phyloP scores from a whole-genome alignment of 2,113 vertebrate genomes.

The Falcunculus frontatus region DNA sequence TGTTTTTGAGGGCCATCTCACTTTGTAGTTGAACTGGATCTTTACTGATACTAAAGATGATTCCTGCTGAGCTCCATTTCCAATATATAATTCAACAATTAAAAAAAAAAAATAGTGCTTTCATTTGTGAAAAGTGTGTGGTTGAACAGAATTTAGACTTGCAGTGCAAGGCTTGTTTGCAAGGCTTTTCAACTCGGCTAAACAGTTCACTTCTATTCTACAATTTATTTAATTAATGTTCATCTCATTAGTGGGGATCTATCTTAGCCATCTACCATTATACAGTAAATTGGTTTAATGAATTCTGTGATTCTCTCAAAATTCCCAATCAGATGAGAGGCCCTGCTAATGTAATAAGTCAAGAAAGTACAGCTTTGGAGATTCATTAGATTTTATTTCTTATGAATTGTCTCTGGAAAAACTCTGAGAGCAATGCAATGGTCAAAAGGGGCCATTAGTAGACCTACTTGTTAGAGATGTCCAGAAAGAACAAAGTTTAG shows the following conservation, averaged over 20 bases:
- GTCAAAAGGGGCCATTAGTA: not conserved
- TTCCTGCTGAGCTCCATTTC: not conserved
- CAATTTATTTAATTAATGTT: constrained; percentile 66
- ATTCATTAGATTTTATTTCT: constrained; percentile 50
- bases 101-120: not conserved
- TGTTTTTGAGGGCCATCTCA: not conserved
- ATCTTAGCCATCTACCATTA: constrained; percentile 61
- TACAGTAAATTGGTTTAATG: constrained; percentile 64
- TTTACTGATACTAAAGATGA: not conserved
- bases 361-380: constrained; percentile 48
- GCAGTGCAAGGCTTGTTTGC: constrained; percentile 8
- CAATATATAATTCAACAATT: not conserved
- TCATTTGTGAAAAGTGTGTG: not conserved
- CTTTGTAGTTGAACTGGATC: not conserved
- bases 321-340: constrained; percentile 53
- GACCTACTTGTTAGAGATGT: not conserved
- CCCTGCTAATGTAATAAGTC: constrained; percentile 48
- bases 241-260: constrained; percentile 62
- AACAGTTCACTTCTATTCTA: constrained; percentile 42
- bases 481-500: not conserved
- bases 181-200: constrained; percentile 12
- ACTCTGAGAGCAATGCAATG: not conserved
- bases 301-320: constrained; percentile 66
- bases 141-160: not conserved
- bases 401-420: constrained; percentile 28